phyloP scores from a whole-genome alignment of 2,797 vertebrate genomes.

The Chiroxiphia lanceolata region DNA sequence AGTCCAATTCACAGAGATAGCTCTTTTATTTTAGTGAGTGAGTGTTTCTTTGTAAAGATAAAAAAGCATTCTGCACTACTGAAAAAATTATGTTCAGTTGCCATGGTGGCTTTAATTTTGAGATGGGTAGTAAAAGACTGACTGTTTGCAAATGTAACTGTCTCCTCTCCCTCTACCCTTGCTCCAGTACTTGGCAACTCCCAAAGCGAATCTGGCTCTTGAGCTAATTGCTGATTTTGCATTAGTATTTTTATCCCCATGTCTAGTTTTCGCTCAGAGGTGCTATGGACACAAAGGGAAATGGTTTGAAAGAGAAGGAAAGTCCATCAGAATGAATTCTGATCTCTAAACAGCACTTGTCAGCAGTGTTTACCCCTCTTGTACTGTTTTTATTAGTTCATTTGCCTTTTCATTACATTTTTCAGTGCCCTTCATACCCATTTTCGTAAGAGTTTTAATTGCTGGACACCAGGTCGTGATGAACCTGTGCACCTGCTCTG shows the following conservation, averaged over 20 bases:
- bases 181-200: neutral
- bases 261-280: neutral
- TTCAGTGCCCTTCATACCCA: neutral
- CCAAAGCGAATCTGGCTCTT: neutral
- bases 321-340: neutral
- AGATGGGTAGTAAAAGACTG: neutral
- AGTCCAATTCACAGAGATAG: neutral
- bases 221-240: neutral
- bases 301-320: neutral
- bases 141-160: neutral
- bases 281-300: neutral
- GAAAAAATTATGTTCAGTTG: neutral
- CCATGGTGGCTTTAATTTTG: neutral
- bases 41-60: neutral
- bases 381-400: neutral
- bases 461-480: no score
- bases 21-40: conserved; percentile 15
- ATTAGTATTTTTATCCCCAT: neutral
- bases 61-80: neutral
- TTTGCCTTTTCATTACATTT: neutral
- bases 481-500: neutral
- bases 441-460: neutral
- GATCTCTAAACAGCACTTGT: neutral
- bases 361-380: neutral
- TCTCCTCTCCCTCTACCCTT: neutral